phyloP scores from a whole-genome alignment of 2,888 invertebrate species.

The Tridacna gigas region DNA sequence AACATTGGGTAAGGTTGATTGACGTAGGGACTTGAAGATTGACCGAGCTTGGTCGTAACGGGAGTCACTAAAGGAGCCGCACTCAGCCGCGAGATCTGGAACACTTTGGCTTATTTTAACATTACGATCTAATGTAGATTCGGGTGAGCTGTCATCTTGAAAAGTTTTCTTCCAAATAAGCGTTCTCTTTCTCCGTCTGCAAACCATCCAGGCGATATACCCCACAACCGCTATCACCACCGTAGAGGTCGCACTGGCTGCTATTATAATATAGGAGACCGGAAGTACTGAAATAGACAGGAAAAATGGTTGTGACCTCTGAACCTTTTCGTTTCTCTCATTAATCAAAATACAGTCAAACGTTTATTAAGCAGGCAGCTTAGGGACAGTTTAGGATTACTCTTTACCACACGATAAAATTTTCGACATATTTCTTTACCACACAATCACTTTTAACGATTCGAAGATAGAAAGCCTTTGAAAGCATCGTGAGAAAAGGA shows the following conservation, averaged over 20 bases:
- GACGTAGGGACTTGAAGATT: constrained; percentile 88
- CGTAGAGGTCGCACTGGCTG: constrained; percentile 63
- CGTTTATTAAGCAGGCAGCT: too few species aligned
- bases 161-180: constrained; percentile 58
- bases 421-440: too few species aligned
- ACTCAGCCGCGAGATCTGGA: constrained; percentile 77
- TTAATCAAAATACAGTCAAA: too few species aligned
- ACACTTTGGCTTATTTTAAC: constrained; percentile 82
- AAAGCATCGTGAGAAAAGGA: too few species aligned
- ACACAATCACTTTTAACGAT: too few species aligned
- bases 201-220: constrained; percentile 71
- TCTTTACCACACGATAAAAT: too few species aligned
- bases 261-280: constrained; percentile 66
- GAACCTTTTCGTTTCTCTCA: too few species aligned
- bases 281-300: constrained; percentile 67
- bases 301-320: neutral
- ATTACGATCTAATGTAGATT: constrained; percentile 63
- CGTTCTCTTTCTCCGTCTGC: constrained; percentile 56
- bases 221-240: constrained; percentile 65
- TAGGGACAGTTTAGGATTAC: too few species aligned
- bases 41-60: constrained; percentile 62
- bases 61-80: constrained; percentile 40
- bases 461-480: too few species aligned
- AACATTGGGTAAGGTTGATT: constrained; percentile 93
- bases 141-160: constrained; percentile 60